Evolutionary conservation across 2,888 invertebrate genomes (phyloP), one percentile per base, ranked within the genome.

Genomic region (Drosophila demipolita): DNA sequence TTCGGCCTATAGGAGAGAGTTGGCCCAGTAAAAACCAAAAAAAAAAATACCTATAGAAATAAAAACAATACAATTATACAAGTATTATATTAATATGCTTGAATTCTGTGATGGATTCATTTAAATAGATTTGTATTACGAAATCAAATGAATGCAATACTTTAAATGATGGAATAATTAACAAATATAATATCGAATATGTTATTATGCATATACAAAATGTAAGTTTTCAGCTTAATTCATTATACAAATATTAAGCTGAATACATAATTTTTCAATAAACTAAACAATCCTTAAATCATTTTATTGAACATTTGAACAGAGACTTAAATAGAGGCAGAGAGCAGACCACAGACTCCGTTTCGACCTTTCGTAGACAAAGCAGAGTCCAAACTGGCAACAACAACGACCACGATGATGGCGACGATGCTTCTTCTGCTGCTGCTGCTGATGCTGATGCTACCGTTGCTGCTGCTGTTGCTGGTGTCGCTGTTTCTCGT

Each of bases 341-440:
- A 63, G 74, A 42, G 54, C 80, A 71, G 82, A 77, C 87, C 88
- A 82, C 82, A 85, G 74, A 75, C 88, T 85, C 82, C 78, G 90
- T 85, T 89, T 80, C 86, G 88, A 85, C 85, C 85, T 89, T 89
- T 89, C 85, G 85, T 82, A 85, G 85, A 87, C 85, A 85, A 85
- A 89, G 90, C 88, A 82, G 85, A 89, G 88, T 71, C 85, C 75
- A 72, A 78, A 85, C 85, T 83, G 83, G 75, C 82, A 82, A 78
- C 88, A 80, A 81, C 89, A 87, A 85, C 84, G 82, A 73, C 66
- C 71, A 67, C 65, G 84, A 67, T 61, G 77, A 67, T 66, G 72
- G 40, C 53, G 70, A 59, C 66, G 69, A 59, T 64, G 79, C 55
- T 67, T 70, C 57, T 49, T 60, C 23, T 65, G 54, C 20, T 78